Evolutionary conservation across 2,888 invertebrate species (phyloP).

Genomic region (Labia minor): DNA sequence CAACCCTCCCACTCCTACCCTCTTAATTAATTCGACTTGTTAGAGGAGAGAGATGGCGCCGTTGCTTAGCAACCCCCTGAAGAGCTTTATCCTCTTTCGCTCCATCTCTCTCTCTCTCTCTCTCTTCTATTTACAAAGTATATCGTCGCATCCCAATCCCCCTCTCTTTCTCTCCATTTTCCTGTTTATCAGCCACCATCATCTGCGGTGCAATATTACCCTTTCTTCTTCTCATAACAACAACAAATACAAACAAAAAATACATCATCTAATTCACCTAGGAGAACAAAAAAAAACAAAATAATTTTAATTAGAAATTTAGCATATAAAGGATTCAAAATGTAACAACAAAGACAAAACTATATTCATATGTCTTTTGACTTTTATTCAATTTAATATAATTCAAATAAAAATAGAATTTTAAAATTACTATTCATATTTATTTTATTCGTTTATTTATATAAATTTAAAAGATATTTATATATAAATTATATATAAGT

Average conservation of each 20-base stretch:
- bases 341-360: too few species aligned
- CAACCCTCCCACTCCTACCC: background rate
- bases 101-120: background rate
- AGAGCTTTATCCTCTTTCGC: background rate
- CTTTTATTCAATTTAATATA: too few species aligned
- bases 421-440: too few species aligned
- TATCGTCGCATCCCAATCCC: background rate
- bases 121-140: conserved; percentile 4
- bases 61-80: background rate
- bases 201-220: conserved; percentile 13
- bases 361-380: too few species aligned
- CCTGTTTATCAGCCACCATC: conserved; percentile 13
- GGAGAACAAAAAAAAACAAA: too few species aligned
- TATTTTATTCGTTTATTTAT: too few species aligned
- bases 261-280: too few species aligned
- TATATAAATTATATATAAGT: too few species aligned
- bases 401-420: too few species aligned
- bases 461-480: too few species aligned
- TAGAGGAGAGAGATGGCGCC: background rate
- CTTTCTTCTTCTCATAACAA: background rate
- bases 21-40: conserved; percentile 13
- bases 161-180: background rate
- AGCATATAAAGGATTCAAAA: too few species aligned
- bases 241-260: background rate
- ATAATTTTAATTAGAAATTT: too few species aligned